Percentiles rank a stretch among this genome's conserved stretches.
Evolutionary conservation across 2,888 invertebrate species (phyloP).

Genomic region (Zootermopsis nevadensis): DNA sequence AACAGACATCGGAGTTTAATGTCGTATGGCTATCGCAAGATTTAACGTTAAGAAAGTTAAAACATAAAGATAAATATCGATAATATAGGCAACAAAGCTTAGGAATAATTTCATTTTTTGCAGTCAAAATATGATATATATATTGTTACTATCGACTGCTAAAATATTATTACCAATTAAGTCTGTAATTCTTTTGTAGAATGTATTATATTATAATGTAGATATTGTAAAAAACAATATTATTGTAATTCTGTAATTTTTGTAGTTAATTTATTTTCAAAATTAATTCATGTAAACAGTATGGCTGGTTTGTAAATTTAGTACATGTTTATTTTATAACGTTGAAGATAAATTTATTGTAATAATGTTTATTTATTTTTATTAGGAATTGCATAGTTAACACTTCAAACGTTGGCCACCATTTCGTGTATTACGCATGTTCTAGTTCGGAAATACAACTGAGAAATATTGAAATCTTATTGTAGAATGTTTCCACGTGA

Average conservation of each 20-base stretch:
- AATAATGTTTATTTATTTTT: neutral
- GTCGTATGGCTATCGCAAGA: no score
- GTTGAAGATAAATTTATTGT: neutral
- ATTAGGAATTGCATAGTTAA: neutral
- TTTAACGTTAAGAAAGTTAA: neutral
- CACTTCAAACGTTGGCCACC: neutral
- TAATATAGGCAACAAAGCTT: neutral
- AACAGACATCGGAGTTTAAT: no score
- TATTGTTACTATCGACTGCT: neutral
- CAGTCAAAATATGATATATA: neutral
- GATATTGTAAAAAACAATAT: slow-evolving; percentile 28
- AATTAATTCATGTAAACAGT: neutral
- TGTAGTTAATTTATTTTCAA: neutral
- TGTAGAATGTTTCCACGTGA: neutral
- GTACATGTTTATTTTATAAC: neutral
- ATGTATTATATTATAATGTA: slow-evolving; percentile 11
- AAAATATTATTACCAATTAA: neutral
- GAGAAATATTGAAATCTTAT: neutral
- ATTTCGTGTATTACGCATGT: neutral
- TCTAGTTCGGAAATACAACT: no score
- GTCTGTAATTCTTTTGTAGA: slow-evolving; percentile 9
- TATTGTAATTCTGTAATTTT: slow-evolving; percentile 25
- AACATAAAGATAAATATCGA: neutral
- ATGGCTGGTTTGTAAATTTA: neutral
- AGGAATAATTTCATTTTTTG: neutral